Conservation (phyloP, 2,113 vertebrate species). For the Megalops atlanticus region DNA sequence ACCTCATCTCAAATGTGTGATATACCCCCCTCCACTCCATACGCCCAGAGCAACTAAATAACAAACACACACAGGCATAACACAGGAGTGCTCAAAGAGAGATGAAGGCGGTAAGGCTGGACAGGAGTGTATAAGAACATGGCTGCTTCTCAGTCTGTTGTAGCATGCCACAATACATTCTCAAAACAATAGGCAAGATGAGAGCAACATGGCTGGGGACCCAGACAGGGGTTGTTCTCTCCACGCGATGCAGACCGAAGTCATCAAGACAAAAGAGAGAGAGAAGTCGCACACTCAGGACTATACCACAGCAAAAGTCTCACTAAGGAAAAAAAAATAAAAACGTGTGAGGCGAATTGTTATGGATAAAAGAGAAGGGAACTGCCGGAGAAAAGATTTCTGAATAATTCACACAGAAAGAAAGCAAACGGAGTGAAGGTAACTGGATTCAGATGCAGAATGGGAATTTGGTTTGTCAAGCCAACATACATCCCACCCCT, state of each 20-base stretch:
- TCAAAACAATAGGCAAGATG: not conserved
- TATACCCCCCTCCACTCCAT: not conserved
- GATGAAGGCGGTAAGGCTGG: not conserved
- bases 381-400: slow-evolving; percentile 13
- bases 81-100: not conserved
- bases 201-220: not conserved
- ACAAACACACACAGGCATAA: slow-evolving; percentile 7
- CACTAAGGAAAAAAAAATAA: slow-evolving; percentile 18
- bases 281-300: not conserved
- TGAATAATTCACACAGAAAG: slow-evolving; percentile 32
- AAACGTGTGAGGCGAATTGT: slow-evolving; percentile 7
- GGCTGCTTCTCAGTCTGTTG: not conserved
- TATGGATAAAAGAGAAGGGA: slow-evolving; percentile 9
- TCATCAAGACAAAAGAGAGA: not conserved
- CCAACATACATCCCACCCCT: slow-evolving; percentile 44
- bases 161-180: not conserved
- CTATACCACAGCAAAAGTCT: not conserved
- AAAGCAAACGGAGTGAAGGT: slow-evolving; percentile 35
- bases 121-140: not conserved
- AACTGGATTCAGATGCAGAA: slow-evolving; percentile 47
- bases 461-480: slow-evolving; percentile 59
- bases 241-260: not conserved
- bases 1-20: not conserved
- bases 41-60: not conserved
- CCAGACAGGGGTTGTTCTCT: not conserved